Evolutionary conservation across 2,888 invertebrate species (phyloP).

Genomic region (Artemia sinica): DNA sequence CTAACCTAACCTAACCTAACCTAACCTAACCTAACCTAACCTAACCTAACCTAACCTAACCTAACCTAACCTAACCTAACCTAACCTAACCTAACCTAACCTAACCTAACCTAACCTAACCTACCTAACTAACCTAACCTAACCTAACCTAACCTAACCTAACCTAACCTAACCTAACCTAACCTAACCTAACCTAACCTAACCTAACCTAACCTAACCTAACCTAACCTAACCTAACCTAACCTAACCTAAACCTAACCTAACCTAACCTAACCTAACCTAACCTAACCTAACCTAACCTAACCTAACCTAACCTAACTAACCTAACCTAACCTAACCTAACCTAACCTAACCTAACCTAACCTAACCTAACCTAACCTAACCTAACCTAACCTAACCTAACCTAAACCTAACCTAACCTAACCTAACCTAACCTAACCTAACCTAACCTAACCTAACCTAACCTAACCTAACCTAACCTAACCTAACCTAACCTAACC

Average conservation of each 20-base stretch:
- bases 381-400: slow-evolving; percentile 24
- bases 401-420: too few species aligned
- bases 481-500: slow-evolving; percentile 25
- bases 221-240: slow-evolving; percentile 24
- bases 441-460: slow-evolving; percentile 25
- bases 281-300: slow-evolving; percentile 24
- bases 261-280: slow-evolving; percentile 25
- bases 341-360: slow-evolving; percentile 24
- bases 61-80: slow-evolving; percentile 18
- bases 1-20: slow-evolving; percentile 27
- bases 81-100: too few species aligned
- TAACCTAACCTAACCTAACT: slow-evolving; percentile 24
- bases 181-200: slow-evolving; percentile 25
- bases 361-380: slow-evolving; percentile 25
- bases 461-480: slow-evolving; percentile 24
- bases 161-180: slow-evolving; percentile 25
- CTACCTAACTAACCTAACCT: slow-evolving; percentile 22
- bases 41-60: slow-evolving; percentile 26
- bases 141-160: slow-evolving; percentile 24
- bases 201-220: slow-evolving; percentile 24
- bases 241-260: too few species aligned
- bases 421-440: slow-evolving; percentile 25
- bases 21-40: slow-evolving; percentile 26
- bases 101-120: neutral
- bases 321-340: slow-evolving; percentile 24